Base-by-base conservation (phyloP, 2,888 invertebrate species). In the Thera obeliscata region DNA sequence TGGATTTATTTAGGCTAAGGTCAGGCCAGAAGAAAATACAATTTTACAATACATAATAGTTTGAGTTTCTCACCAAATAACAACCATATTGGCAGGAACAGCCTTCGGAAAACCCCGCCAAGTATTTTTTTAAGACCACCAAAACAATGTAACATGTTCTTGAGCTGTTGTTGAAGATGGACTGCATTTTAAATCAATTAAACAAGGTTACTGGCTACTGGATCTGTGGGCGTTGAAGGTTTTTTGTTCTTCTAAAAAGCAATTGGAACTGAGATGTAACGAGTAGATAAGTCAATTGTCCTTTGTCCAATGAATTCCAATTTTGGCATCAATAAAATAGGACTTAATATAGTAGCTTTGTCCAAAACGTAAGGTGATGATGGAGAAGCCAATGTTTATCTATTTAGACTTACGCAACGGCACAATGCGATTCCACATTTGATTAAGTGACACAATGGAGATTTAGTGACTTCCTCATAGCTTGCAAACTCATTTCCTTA, bases 31-130 rank as follows among this genome's bases (percentile, higher is more conserved):
- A 12, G 49, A 52, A 52, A 8, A 52, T 1, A 22, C 9, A 52
- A 22, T 52, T 52, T 33, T 33, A 33, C 2, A 50, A 48, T 41
- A 38, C 57, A 60, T 33, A 59, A 46, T 59, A 52, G 35, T 54
- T 48, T 9, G 48, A 52, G 9, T 2, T 64, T 81, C 86, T 87
- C 75, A 87, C 87, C 87, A 81, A 68, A 72, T 70, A 74, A 5
- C 54, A 61, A 62, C 76, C 78, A 79, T 77, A 86, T 74, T 69
- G 79, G 72, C 55, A 70, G 67, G 43, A 81, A 65, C 61, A 81
- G 49, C 58, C 67, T 72, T 68, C 72, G 56, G 38, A 79, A 66
- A 72, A 81, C 61, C 59, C 73, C 71, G 52, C 62, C 66, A 61
- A 79, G 35, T 43, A 80, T 58, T 60, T 62, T 63, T 68, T 62